Evolutionary conservation across 1,140 invertebrate genomes (phyloP).

Genomic region (Leucophenga varia): DNA sequence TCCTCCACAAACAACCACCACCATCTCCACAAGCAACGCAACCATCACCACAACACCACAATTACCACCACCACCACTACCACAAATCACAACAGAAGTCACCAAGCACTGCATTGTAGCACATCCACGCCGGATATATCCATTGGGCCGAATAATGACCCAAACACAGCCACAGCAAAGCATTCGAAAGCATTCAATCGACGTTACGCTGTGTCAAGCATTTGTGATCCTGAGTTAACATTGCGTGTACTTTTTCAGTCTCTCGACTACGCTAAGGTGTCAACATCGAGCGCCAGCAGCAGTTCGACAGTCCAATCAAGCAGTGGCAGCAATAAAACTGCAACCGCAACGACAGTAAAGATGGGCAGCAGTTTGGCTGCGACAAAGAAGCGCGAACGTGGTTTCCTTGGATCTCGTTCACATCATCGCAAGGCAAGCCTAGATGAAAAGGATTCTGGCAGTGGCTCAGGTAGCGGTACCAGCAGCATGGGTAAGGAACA

Average conservation of each 20-base stretch:
- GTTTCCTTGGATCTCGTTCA: constrained; percentile 18
- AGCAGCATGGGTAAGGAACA: constrained; percentile 23
- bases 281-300: constrained; percentile 39
- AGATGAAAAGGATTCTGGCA: constrained; percentile 51
- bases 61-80: constrained; percentile 20
- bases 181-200: constrained; percentile 25
- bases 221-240: constrained; percentile 46
- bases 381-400: constrained; percentile 13
- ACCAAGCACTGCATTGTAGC: background rate
- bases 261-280: constrained; percentile 46
- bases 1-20: constrained; percentile 18
- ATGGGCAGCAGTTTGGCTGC: no score
- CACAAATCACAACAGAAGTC: constrained; percentile 2
- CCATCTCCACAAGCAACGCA: constrained; percentile 7
- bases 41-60: constrained; percentile 4
- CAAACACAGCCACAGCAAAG: constrained; percentile 11
- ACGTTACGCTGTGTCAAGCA: constrained; percentile 47
- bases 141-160: constrained; percentile 6
- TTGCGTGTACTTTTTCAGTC: constrained; percentile 52
- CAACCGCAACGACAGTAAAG: constrained; percentile 39
- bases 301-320: constrained; percentile 30
- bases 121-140: constrained; percentile 13
- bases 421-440: constrained; percentile 42
- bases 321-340: constrained; percentile 17
- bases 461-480: constrained; percentile 26